phyloP scores from a whole-genome alignment of 2,113 vertebrate species.

The Haemorhous mexicanus region DNA sequence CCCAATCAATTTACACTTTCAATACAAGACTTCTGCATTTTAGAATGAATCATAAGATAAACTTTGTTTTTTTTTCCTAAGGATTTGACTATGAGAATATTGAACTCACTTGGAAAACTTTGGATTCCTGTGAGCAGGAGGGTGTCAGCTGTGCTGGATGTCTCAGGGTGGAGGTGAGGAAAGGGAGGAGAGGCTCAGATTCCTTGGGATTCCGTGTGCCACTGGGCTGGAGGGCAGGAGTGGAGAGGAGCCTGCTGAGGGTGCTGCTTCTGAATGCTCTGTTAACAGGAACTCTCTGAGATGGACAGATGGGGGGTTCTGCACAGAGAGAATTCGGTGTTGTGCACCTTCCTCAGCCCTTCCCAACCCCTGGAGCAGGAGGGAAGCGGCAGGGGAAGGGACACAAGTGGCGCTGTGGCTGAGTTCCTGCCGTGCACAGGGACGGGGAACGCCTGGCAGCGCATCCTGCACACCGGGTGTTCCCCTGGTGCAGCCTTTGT shows the following conservation, averaged over 20 bases:
- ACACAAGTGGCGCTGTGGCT: rapidly evolving
- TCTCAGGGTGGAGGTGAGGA: background rate
- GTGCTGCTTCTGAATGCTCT: background rate
- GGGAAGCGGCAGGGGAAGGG: background rate
- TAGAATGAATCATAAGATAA: background rate
- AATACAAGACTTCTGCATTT: background rate
- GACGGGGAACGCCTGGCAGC: rapidly evolving
- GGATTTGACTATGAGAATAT: background rate
- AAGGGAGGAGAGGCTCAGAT: rapidly evolving
- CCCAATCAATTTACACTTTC: background rate
- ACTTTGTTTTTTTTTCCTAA: too few relatives aligned
- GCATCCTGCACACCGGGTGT: background rate
- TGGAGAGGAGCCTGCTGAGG: rapidly evolving
- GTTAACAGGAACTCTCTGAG: rapidly evolving
- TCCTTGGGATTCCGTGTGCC: rapidly evolving
- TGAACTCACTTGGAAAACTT: rapidly evolving
- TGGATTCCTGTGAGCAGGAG: background rate
- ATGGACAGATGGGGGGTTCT: rapidly evolving
- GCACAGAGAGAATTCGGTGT: background rate
- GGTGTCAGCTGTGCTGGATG: rapidly evolving
- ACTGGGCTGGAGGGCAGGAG: background rate
- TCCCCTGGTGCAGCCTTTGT: background rate
- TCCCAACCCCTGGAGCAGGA: rapidly evolving
- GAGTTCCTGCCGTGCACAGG: background rate
- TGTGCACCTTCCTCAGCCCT: too few relatives aligned